Conservation (phyloP, 92 coral and sea anemone species). For the Epizoanthus rinbou region DNA sequence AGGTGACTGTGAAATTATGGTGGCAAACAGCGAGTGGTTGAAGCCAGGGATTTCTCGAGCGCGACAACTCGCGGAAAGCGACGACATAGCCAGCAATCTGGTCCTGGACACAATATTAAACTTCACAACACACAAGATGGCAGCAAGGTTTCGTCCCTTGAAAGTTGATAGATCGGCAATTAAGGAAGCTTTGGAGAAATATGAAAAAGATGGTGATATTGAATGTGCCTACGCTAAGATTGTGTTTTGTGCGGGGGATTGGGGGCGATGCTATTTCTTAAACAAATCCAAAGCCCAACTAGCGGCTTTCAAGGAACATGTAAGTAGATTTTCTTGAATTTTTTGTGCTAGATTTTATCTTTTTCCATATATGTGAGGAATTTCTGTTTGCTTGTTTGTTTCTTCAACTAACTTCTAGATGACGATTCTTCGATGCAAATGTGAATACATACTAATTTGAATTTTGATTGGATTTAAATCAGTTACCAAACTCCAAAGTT, state of each 20-base stretch:
- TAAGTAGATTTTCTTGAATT: slow-evolving; percentile 49
- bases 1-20: slow-evolving; percentile 18
- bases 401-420: background rate
- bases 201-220: slow-evolving; percentile 62
- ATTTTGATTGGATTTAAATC: no score
- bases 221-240: slow-evolving; percentile 85
- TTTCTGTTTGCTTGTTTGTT: background rate
- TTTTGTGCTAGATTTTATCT: background rate
- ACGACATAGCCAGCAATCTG: slow-evolving; percentile 92
- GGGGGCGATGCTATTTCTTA: slow-evolving; percentile 86
- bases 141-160: slow-evolving; percentile 92
- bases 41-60: slow-evolving; percentile 91
- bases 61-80: slow-evolving; percentile 95
- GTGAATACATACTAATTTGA: no score
- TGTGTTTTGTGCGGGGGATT: slow-evolving; percentile 82
- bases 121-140: slow-evolving; percentile 97
- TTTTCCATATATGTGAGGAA: background rate
- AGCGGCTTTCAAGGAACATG: slow-evolving; percentile 96
- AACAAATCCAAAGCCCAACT: slow-evolving; percentile 88
- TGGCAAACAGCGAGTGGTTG: slow-evolving; percentile 52
- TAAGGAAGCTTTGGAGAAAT: slow-evolving; percentile 68
- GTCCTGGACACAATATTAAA: slow-evolving; percentile 79
- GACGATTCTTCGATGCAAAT: background rate
- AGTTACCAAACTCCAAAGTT: no score
- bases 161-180: slow-evolving; percentile 78